A percentile compares a stretch with the other conserved stretches of the same genome.
These are phyloP conservation scores for Aphrophora alni DNA, from an alignment of 2,888 invertebrate genomes.

Conservation along the genomic window DNA sequence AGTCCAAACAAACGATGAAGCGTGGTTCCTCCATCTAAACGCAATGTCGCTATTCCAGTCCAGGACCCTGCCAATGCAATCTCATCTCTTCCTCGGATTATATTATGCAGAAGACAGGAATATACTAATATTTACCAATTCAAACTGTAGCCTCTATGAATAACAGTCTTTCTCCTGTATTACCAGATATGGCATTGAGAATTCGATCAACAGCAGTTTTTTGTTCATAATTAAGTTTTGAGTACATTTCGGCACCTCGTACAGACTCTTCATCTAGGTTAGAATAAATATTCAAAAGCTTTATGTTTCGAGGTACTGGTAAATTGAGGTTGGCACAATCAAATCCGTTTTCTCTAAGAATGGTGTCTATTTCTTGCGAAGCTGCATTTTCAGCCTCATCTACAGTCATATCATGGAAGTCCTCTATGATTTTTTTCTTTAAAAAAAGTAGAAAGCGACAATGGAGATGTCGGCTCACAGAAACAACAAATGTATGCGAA, in stretches of 20 bases:
- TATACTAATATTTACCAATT: too few relatives aligned
- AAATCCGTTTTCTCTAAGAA: background rate
- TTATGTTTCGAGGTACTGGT: too few relatives aligned
- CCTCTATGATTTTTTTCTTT: background rate
- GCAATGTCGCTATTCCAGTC: conserved; percentile 26
- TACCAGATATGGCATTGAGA: too few relatives aligned
- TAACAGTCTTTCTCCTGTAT: too few relatives aligned
- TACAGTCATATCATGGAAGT: background rate
- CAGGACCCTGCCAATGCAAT: background rate
- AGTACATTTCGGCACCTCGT: too few relatives aligned
- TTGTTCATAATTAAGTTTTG: too few relatives aligned
- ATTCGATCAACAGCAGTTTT: too few relatives aligned
- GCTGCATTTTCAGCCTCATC: background rate
- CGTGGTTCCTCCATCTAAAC: conserved; percentile 23
- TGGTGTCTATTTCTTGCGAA: background rate
- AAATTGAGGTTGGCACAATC: background rate
- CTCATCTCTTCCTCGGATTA: background rate
- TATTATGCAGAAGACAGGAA: too few relatives aligned
- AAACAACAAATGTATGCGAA: conserved; percentile 26
- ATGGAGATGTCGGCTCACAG: conserved; percentile 21
- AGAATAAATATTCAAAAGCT: too few relatives aligned
- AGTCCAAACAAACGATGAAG: too few relatives aligned
- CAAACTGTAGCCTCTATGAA: too few relatives aligned
- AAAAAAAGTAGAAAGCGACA: conserved; percentile 12
- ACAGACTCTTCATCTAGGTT: too few relatives aligned